These are phyloP conservation scores for Umimayanthus chanpuru DNA, from an alignment of 92 coral and sea anemone species.

Conservation along the genomic window DNA sequence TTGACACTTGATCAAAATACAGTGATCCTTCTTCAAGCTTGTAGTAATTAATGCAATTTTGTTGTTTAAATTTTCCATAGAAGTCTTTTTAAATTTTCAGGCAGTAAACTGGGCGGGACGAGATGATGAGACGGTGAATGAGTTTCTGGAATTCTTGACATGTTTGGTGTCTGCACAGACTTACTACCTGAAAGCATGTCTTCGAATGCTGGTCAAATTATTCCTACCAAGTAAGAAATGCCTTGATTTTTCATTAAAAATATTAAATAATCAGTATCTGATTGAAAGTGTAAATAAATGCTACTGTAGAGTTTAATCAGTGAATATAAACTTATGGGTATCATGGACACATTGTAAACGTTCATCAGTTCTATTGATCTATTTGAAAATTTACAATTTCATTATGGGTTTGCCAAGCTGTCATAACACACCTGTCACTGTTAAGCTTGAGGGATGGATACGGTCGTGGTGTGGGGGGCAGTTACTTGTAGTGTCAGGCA, in stretches of 20 bases:
- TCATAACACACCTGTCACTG: no score
- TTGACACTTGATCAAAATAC: background rate
- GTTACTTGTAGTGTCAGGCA: no score
- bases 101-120: slow-evolving; percentile 79
- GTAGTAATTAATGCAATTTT: background rate
- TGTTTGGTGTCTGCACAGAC: slow-evolving; percentile 93
- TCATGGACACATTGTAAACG: no score
- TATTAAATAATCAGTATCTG: no score
- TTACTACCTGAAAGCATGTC: slow-evolving; percentile 91
- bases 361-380: background rate
- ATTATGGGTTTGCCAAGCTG: no score
- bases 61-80: background rate
- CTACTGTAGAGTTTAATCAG: background rate
- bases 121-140: slow-evolving; percentile 78
- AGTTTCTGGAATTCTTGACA: slow-evolving; percentile 86
- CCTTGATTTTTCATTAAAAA: background rate
- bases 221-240: slow-evolving; percentile 78
- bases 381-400: no score
- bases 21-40: background rate
- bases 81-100: slow-evolving; percentile 28
- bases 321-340: no score
- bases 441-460: no score
- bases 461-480: no score
- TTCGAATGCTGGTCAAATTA: slow-evolving; percentile 82
- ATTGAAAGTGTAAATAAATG: no score